These are phyloP conservation scores for Staurois parvus DNA, from an alignment of 2,797 vertebrate species.

Conservation along the genomic window DNA sequence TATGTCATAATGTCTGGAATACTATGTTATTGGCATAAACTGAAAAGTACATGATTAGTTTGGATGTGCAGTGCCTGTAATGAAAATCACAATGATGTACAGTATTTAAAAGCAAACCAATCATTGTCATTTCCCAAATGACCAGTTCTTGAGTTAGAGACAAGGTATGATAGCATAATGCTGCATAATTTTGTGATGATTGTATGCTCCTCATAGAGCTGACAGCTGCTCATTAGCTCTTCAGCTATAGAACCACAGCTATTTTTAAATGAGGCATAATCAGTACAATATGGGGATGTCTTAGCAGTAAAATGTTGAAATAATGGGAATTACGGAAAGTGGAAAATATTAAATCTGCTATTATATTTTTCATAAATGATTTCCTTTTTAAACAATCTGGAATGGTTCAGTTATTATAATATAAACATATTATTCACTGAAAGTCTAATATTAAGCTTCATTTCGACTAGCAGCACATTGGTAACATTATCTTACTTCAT, in stretches of 20 bases:
- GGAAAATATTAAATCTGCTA: no score
- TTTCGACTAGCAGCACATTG: no score
- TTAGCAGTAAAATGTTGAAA: neutral
- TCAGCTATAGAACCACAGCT: slow-evolving; percentile 20
- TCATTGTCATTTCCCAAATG: slow-evolving; percentile 17
- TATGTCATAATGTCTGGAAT: neutral
- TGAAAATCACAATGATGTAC: slow-evolving; percentile 13
- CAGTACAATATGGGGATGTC: slow-evolving; percentile 20
- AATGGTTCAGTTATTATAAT: no score
- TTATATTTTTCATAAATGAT: no score
- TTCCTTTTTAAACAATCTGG: no score
- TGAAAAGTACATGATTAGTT: neutral
- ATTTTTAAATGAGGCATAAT: slow-evolving; percentile 37
- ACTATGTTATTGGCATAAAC: neutral
- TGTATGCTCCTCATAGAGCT: slow-evolving; percentile 24
- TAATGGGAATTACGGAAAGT: neutral
- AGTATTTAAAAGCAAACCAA: slow-evolving; percentile 12
- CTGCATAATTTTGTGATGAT: slow-evolving; percentile 30
- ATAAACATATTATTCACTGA: no score
- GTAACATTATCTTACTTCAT: no score
- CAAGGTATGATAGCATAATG: slow-evolving; percentile 31
- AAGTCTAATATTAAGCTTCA: no score
- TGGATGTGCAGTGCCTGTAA: neutral
- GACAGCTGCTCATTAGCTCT: slow-evolving; percentile 47
- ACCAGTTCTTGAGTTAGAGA: slow-evolving; percentile 25